Evolutionary conservation across 2,888 invertebrate genomes (phyloP).

Genomic region (Nesidiocoris tenuis): DNA sequence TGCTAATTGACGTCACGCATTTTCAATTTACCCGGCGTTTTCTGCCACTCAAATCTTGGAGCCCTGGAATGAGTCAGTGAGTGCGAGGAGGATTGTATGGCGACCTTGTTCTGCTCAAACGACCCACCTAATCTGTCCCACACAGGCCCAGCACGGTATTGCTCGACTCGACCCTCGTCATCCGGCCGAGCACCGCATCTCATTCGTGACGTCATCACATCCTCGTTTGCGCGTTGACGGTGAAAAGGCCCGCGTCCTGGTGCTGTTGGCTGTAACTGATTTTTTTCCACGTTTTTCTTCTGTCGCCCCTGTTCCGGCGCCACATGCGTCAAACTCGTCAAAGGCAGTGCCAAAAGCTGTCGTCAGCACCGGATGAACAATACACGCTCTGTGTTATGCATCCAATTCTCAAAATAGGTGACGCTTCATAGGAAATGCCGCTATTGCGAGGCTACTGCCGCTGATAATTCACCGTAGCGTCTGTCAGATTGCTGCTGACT

Average conservation of each 20-base stretch:
- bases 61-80: not conserved
- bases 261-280: not conserved
- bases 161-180: constrained; percentile 11
- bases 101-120: not conserved
- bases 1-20: not conserved
- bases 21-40: no score
- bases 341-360: not conserved
- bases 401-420: no score
- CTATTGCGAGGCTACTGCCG: no score
- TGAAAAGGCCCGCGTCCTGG: not conserved
- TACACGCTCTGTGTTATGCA: no score
- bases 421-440: no score
- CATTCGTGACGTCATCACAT: constrained; percentile 35
- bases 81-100: not conserved
- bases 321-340: not conserved
- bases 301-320: not conserved
- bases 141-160: constrained; percentile 3
- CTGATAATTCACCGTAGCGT: no score
- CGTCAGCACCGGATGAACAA: not conserved
- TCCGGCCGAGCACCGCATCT: constrained; percentile 1
- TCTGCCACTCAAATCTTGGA: no score
- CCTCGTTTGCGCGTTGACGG: constrained; percentile 2
- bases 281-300: not conserved
- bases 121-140: constrained; percentile 43
- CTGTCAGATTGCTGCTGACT: no score